phyloP scores from a whole-genome alignment of 2,797 vertebrate species.

The Amblyraja radiata region DNA sequence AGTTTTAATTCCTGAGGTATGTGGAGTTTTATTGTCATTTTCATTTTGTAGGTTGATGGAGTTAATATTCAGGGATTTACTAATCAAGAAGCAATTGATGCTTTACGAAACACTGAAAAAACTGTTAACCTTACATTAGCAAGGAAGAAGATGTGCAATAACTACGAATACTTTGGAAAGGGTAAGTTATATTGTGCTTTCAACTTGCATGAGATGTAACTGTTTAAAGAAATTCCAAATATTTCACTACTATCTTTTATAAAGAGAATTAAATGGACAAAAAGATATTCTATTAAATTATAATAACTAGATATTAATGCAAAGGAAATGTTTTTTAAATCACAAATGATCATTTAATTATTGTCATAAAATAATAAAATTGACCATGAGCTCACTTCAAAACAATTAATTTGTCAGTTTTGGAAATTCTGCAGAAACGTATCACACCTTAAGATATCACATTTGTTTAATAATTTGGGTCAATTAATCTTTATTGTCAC shows the following conservation, averaged over 20 bases:
- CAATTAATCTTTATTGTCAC: too few species aligned
- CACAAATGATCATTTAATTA: not conserved
- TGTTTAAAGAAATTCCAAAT: slow-evolving; percentile 5
- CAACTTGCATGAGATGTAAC: not conserved
- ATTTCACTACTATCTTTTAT: not conserved
- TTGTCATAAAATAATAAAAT: not conserved
- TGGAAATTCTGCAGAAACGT: not conserved
- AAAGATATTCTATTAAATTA: too few species aligned
- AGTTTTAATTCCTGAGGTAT: not conserved
- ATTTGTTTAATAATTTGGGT: not conserved
- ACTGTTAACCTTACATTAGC: slow-evolving; percentile 74
- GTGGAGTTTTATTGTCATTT: not conserved
- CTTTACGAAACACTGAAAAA: slow-evolving; percentile 70
- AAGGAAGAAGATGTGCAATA: slow-evolving; percentile 56
- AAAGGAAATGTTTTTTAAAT: not conserved
- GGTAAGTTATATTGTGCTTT: slow-evolving; percentile 52
- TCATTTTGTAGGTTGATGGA: slow-evolving; percentile 67
- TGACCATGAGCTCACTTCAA: not conserved
- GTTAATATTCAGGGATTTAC: slow-evolving; percentile 77
- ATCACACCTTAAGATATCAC: not conserved
- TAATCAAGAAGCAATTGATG: slow-evolving; percentile 83
- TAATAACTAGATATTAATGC: not conserved
- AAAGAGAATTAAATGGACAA: not conserved
- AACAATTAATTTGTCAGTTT: not conserved
- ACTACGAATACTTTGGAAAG: slow-evolving; percentile 55